Conservation (phyloP, 2,888 invertebrate genomes). For the Hypercompe scribonia region DNA sequence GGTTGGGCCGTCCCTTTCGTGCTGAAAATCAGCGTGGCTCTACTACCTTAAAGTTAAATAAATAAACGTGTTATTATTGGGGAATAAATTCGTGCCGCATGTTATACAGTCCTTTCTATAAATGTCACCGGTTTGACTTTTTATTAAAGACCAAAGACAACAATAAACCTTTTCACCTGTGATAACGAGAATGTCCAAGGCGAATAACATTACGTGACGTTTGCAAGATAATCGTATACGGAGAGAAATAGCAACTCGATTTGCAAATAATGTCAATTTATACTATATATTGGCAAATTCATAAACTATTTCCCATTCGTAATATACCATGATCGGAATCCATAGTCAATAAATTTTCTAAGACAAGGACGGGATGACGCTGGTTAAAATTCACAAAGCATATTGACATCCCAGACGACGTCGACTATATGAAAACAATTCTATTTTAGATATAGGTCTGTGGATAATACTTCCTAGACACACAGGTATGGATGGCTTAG, state of each 20-base stretch:
- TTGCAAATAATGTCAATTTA: background rate
- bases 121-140: background rate
- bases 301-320: background rate
- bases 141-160: background rate
- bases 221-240: background rate
- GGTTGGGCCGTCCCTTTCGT: no score
- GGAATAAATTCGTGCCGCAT: background rate
- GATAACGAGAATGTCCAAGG: background rate
- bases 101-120: background rate
- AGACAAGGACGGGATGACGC: background rate
- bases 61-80: no score
- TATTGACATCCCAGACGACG: slow-evolving; percentile 15
- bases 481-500: slow-evolving; percentile 4
- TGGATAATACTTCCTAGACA: slow-evolving; percentile 32
- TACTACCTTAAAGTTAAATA: no score
- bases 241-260: background rate
- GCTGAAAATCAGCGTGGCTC: no score
- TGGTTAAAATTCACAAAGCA: slow-evolving; percentile 44
- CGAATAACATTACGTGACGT: background rate
- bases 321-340: background rate
- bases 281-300: no score
- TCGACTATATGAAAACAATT: slow-evolving; percentile 16
- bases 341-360: slow-evolving; percentile 1
- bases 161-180: background rate
- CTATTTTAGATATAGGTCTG: slow-evolving; percentile 39